Conservation (phyloP, 1,140 invertebrate genomes). For the Rhagoletis pomonella region DNA sequence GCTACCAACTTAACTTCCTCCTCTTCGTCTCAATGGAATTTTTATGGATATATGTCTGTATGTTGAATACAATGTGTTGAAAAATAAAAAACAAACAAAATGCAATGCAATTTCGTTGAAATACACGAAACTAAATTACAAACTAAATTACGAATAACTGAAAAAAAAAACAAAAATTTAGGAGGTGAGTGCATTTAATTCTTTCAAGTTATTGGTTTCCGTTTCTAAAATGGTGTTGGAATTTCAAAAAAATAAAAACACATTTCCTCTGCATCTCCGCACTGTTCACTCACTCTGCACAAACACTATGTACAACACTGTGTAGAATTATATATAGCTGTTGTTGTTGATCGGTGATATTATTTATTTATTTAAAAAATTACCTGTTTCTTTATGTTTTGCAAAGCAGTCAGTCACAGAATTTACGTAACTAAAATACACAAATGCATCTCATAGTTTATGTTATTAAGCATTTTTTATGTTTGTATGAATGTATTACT, state of each 20-base stretch:
- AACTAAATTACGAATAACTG: background rate
- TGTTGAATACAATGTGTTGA: constrained; percentile 28
- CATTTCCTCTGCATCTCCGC: background rate
- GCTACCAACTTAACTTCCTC: background rate
- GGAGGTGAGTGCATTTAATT: constrained; percentile 66
- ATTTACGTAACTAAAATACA: background rate
- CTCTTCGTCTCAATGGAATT: constrained; percentile 2
- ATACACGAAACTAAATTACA: constrained; percentile 53
- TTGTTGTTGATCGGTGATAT: background rate
- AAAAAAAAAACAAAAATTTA: background rate
- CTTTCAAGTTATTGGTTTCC: constrained; percentile 35
- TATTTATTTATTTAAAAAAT: no score
- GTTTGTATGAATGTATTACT: background rate
- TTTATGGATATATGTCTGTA: background rate
- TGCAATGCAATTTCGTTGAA: background rate
- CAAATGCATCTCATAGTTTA: background rate
- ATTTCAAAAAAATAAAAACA: constrained; percentile 16
- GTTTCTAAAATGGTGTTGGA: constrained; percentile 49
- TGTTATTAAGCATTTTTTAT: background rate
- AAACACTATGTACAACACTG: constrained; percentile 18
- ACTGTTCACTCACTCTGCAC: background rate
- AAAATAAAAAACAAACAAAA: background rate
- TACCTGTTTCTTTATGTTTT: background rate
- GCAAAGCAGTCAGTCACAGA: background rate
- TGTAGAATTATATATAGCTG: background rate